Base-by-base conservation (phyloP, 2,113 vertebrate genomes). In the Rallus limicola region DNA sequence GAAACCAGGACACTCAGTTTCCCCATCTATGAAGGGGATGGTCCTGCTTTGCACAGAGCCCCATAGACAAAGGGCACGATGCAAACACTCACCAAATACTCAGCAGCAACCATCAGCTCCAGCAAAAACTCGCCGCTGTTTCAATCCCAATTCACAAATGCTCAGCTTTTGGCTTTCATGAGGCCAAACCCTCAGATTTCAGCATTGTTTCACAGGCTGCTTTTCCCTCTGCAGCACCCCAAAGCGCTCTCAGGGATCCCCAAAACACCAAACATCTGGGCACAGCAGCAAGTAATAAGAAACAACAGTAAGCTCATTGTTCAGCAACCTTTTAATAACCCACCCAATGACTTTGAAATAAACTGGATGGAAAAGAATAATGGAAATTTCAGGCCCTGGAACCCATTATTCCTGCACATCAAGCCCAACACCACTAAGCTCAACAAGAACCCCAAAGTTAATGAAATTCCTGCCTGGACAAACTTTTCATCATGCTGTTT, bases 401-500 rank as follows among this genome's bases (percentile, higher is more conserved):
- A 85, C 20, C 65, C 76, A 64, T 95, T 93, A 90, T 59, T 95
- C 33, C 48, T 36, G 9, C 75, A 53, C 50, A 86, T 92, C 34
- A 74, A 97, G 80, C 65, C 42, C 1, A 1, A 29, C 33, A 68
- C 56, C 1, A 5, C 28, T 23, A 76, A 91, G 76, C 63, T 14
- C 40, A 86, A 59, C 25, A n/a, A 92, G 85, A 76, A 52, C 48
- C 40, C 17, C 6, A 11, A 76, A 76, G 31, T 65, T 56, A 59
- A 95, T 89, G 52, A 89, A 92, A 92, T 96, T 95, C 85, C 93
- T 95, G 92, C 95, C 81, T 34, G 92, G 86, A 65, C 82, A 86
- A 93, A 83, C 93, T 80, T 96, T 92, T 56, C 44, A 60, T 91
- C 95, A 52, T 28, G 82, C 93, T 82, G 60, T 64, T 67, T 6